phyloP scores from a whole-genome alignment of 2,113 vertebrate genomes.

The Xenopus laevis region DNA sequence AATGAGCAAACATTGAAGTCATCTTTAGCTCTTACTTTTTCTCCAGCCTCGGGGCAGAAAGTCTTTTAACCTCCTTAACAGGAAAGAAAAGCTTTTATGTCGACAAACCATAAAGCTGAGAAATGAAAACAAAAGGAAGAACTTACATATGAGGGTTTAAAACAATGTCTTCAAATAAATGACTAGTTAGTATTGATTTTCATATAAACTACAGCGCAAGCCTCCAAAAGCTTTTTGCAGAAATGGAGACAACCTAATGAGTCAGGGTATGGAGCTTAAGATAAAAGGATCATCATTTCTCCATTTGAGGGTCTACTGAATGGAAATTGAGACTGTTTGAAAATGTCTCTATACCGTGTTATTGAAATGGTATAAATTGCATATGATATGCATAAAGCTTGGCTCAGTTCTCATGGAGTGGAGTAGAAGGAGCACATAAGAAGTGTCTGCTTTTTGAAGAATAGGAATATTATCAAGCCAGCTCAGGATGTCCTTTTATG shows the following conservation, averaged over 20 bases:
- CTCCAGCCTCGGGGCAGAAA: slow-evolving; percentile 22
- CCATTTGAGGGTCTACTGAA: slow-evolving; percentile 35
- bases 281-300: slow-evolving; percentile 33
- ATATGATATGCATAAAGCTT: too few species aligned
- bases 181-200: slow-evolving; percentile 24
- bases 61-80: slow-evolving; percentile 30
- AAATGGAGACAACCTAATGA: slow-evolving; percentile 21
- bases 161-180: slow-evolving; percentile 31
- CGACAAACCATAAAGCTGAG: slow-evolving; percentile 6
- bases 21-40: slow-evolving; percentile 15
- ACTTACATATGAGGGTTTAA: slow-evolving; percentile 14
- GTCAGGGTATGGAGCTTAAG: slow-evolving; percentile 9
- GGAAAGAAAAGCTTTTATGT: slow-evolving; percentile 31
- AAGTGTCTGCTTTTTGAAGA: too few species aligned
- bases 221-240: background rate
- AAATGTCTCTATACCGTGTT: background rate
- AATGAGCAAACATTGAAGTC: slow-evolving; percentile 43
- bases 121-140: background rate
- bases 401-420: too few species aligned
- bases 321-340: slow-evolving; percentile 23
- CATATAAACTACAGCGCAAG: background rate
- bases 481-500: too few species aligned
- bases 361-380: too few species aligned
- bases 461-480: too few species aligned
- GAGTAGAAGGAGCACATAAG: too few species aligned